Base-by-base conservation (phyloP, 2,113 vertebrate genomes). In the Rhagologus leucostigma region DNA sequence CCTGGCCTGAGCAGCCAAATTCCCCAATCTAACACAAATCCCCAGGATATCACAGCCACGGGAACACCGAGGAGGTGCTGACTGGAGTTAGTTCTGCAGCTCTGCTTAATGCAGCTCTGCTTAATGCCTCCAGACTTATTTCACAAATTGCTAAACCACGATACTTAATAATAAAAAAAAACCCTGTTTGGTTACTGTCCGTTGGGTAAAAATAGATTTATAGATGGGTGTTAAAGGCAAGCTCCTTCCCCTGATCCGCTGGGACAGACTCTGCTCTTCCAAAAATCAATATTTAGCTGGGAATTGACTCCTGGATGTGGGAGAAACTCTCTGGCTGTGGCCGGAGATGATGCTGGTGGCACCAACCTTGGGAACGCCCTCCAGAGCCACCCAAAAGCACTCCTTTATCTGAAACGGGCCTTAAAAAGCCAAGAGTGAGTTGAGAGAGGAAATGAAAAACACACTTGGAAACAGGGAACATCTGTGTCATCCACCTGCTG, bases 11-110 rank as follows among this genome's bases (percentile, higher is more conserved):
- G 77, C 30, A 47, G 35, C 44, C 46, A 49, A 77, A 69, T 21
- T 44, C 83, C 32, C 44, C 59, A 6, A 2, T 0, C 7, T 0
- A 5, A 11, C 1, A 6, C 7, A 9, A 41, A 33, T 13, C 18
- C 20, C 21, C 27, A 10, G 17, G 20, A 11, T 2, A 3, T 29
- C 57, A 11, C 2, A 2, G 76, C 39, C 27, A 6, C 1, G 9
- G 77, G 18, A 19, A 1, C 5, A 11, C 20, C 10, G n/a, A n/a
- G 62, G 56, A 84, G 47, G 32, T 2, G 1, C 65, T 64, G 8
- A 2, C 17, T 2, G 20, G 23, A 76, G 26, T 30, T 9, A 18
- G 56, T 27, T 75, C 57, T 44, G 52, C 4, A 26, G 55, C 63
- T 46, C 64, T 57, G 42, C 0, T 77, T 35, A n/a, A 55, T 1